Evolutionary conservation across 2,888 invertebrate genomes (phyloP), one percentile per base, ranked within the genome.

Genomic region (Pelosia muscerda): DNA sequence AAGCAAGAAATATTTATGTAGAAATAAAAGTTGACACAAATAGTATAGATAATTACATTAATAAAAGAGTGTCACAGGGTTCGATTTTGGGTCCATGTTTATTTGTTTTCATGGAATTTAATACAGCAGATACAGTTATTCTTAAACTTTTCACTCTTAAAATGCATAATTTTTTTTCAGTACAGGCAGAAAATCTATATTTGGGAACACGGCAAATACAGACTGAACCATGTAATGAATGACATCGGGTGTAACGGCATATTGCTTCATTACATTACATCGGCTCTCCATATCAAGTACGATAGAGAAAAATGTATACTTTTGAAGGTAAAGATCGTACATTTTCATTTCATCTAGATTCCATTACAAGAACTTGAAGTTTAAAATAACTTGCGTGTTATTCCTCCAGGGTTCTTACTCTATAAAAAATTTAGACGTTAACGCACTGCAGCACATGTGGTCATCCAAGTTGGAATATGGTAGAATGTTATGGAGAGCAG

Each of bases 381-480:
- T 25, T 34, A 8, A 10, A 11, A 58, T 31, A 22, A 58, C 13
- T 26, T 38, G 5, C 1, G 11, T 42, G 0, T 25, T 25, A 26
- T 57, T 28, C 6, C 10, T 19, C 9, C 11, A n/a, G 26, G 19
- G 28, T 10, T 10, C 28, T 25, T 54, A n/a, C 63, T 70, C 38
- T 49, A 71, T 57, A 22, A 53, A 55, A 28, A 28, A 63, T n/a
- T 15, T 71, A 55, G 67, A 71, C 9, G 42, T 65, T 1, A 71
- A 67, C 26, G 25, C 23, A 19, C 5, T 69, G 9, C 66, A 63
- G 2, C 69, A 69, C n/a, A 13, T 66, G 8, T 66, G 59, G 66
- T 8, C 42, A 11, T 69, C 63, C 19, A 73, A 57, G 2, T 75
- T 79, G 53, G 80, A 82, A 57, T 84, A 82, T 56, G 82, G 84